A percentile compares a stretch with the other conserved stretches of the same genome.
Conservation (phyloP, 1,140 invertebrate species). For the Hycleus cichorii region DNA sequence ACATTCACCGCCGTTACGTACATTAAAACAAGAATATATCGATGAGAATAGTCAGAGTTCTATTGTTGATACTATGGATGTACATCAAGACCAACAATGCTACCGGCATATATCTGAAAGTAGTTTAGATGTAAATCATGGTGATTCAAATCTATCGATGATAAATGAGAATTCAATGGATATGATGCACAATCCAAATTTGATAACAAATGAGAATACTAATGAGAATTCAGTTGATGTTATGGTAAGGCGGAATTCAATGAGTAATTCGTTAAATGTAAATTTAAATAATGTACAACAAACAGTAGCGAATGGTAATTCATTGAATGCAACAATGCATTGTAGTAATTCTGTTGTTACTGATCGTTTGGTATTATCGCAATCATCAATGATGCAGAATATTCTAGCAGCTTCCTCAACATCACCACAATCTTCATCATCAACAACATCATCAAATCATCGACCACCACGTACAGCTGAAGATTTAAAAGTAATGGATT, state of each 20-base stretch:
- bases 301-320: too few relatives aligned
- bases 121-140: constrained; percentile 40
- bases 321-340: constrained; percentile 9
- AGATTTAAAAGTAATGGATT: constrained; percentile 38
- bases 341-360: constrained; percentile 10
- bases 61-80: constrained; percentile 37
- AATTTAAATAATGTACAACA: neutral
- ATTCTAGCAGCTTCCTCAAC: neutral
- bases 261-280: constrained; percentile 10
- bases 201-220: constrained; percentile 15
- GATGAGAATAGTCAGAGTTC: constrained; percentile 62
- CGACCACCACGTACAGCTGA: neutral
- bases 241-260: constrained; percentile 27
- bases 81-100: constrained; percentile 24
- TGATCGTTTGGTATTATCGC: constrained; percentile 12
- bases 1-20: constrained; percentile 41
- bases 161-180: constrained; percentile 46
- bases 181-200: constrained; percentile 39
- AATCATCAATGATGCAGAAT: constrained; percentile 4
- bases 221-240: constrained; percentile 35
- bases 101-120: constrained; percentile 39
- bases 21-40: constrained; percentile 60
- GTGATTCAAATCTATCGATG: constrained; percentile 39
- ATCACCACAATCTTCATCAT: neutral
- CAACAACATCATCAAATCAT: neutral